These are phyloP conservation scores for Montipora capitata DNA, from an alignment of 92 coral and sea anemone species.

Conservation along the genomic window DNA sequence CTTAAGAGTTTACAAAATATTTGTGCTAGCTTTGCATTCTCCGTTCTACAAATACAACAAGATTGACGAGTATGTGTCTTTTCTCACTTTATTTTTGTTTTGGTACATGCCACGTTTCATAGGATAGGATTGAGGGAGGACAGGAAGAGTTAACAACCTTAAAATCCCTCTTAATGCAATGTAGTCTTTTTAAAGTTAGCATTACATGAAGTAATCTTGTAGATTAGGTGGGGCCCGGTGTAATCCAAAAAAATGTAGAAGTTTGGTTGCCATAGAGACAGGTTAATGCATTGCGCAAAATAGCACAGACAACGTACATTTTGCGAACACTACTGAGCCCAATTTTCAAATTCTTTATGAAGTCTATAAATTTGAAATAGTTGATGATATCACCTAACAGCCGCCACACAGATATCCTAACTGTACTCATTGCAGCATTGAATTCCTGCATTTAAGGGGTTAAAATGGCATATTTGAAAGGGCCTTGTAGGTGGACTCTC, in stretches of 20 bases:
- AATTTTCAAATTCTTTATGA: slow-evolving; percentile 19
- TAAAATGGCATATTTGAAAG: slow-evolving; percentile 7
- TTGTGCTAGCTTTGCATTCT: not conserved
- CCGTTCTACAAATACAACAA: not conserved
- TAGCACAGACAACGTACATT: slow-evolving; percentile 7
- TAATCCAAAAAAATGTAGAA: not conserved
- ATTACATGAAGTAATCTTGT: slow-evolving; percentile 1
- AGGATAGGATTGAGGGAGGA: not conserved
- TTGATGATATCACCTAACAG: slow-evolving; percentile 30
- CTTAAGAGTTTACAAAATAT: too few relatives aligned
- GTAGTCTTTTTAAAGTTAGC: not conserved
- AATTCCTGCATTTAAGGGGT: slow-evolving; percentile 16
- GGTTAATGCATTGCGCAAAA: slow-evolving; percentile 6
- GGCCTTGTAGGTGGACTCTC: slow-evolving; percentile 8
- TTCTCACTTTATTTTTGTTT: not conserved
- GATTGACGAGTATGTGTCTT: not conserved
- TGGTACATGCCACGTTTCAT: not conserved
- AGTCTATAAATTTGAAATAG: slow-evolving; percentile 22
- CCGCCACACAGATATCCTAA: slow-evolving; percentile 29
- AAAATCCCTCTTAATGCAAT: not conserved
- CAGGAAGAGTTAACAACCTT: not conserved
- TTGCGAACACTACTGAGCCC: slow-evolving; percentile 7
- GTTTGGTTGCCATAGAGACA: not conserved
- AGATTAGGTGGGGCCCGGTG: not conserved
- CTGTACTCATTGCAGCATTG: slow-evolving; percentile 36